Percentiles rank a stretch among this genome's conserved stretches.
These are phyloP conservation scores for Scartelaos histophorus DNA, from an alignment of 2,113 vertebrate species.

Conservation along the genomic window DNA sequence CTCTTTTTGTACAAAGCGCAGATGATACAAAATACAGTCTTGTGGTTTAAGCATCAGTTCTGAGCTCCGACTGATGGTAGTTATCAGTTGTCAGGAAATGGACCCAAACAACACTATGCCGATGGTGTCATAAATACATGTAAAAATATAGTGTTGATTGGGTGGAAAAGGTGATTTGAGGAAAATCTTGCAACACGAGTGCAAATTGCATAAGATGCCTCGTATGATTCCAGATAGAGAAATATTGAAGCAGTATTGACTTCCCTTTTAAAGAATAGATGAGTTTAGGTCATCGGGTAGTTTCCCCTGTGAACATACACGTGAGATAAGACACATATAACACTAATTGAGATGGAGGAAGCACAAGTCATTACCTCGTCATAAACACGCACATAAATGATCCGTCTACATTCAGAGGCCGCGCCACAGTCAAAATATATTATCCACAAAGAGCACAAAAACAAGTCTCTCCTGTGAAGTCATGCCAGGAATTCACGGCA, in stretches of 20 bases:
- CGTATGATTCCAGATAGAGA: neutral
- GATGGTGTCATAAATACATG: neutral
- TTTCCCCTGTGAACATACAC: slow-evolving; percentile 6
- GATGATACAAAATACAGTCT: slow-evolving; percentile 14
- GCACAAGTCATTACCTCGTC: slow-evolving; percentile 20
- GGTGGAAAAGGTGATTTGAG: neutral
- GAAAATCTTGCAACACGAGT: slow-evolving; percentile 8
- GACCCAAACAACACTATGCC: slow-evolving; percentile 1
- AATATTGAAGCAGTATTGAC: neutral
- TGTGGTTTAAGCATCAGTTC: slow-evolving; percentile 7
- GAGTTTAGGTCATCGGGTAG: neutral
- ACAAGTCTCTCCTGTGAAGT: slow-evolving; percentile 49
- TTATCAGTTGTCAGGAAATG: slow-evolving; percentile 2
- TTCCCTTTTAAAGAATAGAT: slow-evolving; percentile 7
- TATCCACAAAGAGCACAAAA: slow-evolving; percentile 48
- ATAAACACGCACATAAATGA: slow-evolving; percentile 33
- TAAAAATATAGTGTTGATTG: neutral
- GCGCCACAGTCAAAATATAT: slow-evolving; percentile 46
- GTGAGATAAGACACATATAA: slow-evolving; percentile 2
- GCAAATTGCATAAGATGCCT: neutral
- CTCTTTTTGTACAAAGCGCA: slow-evolving; percentile 14
- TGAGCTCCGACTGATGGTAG: neutral
- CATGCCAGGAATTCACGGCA: slow-evolving; percentile 53
- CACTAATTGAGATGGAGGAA: slow-evolving; percentile 34
- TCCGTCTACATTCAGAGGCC: slow-evolving; percentile 28